Percentiles rank a stretch among this genome's conserved stretches.
These are phyloP conservation scores for Orthosia gracilis DNA, from an alignment of 2,888 invertebrate species.

Conservation along the genomic window DNA sequence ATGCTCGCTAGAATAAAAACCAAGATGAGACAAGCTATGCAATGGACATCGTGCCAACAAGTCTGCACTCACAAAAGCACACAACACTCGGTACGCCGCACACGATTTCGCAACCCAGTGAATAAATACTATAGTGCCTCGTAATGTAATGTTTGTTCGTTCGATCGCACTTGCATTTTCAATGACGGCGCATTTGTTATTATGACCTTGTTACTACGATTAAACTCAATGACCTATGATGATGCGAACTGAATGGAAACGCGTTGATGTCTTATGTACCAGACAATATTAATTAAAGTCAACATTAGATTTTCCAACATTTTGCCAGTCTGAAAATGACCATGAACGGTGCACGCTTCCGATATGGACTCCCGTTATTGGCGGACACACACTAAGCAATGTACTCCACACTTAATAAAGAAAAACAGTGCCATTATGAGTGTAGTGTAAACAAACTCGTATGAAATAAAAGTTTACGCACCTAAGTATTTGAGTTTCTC, in stretches of 20 bases:
- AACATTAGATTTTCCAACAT: constrained; percentile 48
- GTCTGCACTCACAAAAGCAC: constrained; percentile 74
- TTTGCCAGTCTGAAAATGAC: constrained; percentile 66
- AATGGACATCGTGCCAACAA: constrained; percentile 75
- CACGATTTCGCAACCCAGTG: constrained; percentile 75
- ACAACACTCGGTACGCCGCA: constrained; percentile 70
- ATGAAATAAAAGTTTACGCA: constrained; percentile 87
- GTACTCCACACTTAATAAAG: constrained; percentile 80
- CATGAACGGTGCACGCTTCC: constrained; percentile 71
- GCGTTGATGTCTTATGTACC: constrained; percentile 86
- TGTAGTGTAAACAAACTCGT: constrained; percentile 74
- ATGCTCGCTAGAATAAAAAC: constrained; percentile 85
- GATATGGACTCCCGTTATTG: constrained; percentile 80
- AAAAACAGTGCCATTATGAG: constrained; percentile 82
- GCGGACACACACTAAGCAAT: constrained; percentile 88
- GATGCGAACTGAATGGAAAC: constrained; percentile 76
- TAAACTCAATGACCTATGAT: constrained; percentile 74
- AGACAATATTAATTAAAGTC: constrained; percentile 59
- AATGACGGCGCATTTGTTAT: constrained; percentile 83
- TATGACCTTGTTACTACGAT: constrained; percentile 77
- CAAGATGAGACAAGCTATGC: constrained; percentile 79
- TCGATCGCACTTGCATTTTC: constrained; percentile 74
- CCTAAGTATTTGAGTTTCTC: constrained; percentile 95
- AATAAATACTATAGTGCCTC: constrained; percentile 71
- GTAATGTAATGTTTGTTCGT: constrained; percentile 61